These are phyloP conservation scores for Psilanteris sp. DNA, from an alignment of 1,140 invertebrate species.

Conservation along the genomic window DNA sequence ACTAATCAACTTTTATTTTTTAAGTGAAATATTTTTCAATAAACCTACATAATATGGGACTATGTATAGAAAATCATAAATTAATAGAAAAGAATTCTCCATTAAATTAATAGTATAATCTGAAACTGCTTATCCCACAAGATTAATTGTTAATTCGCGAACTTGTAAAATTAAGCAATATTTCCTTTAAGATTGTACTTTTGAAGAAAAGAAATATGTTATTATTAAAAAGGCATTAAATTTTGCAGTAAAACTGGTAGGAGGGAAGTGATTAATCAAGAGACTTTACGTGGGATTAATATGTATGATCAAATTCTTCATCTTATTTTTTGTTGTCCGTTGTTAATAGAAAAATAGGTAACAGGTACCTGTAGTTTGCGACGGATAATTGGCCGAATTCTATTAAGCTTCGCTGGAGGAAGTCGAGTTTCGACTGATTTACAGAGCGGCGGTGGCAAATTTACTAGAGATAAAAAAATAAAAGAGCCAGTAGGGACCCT, in stretches of 20 bases:
- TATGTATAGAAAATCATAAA: too few species aligned
- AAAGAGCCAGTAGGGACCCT: constrained; percentile 50
- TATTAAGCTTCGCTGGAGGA: constrained; percentile 66
- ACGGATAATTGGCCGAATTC: constrained; percentile 73
- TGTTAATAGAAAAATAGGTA: constrained; percentile 72
- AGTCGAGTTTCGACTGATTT: constrained; percentile 61
- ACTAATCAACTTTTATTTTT: too few species aligned
- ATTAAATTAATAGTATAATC: too few species aligned
- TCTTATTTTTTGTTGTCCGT: constrained; percentile 25
- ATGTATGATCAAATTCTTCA: constrained; percentile 27
- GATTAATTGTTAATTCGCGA: too few species aligned
- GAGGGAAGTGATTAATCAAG: constrained; percentile 9
- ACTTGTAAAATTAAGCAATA: too few species aligned
- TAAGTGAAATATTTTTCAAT: too few species aligned
- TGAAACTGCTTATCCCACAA: too few species aligned
- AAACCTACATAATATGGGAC: too few species aligned
- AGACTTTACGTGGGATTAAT: constrained; percentile 26
- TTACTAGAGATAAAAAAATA: constrained; percentile 59
- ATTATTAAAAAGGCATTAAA: too few species aligned
- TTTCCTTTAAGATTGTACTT: too few species aligned
- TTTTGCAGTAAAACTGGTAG: neutral
- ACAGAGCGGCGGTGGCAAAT: constrained; percentile 62
- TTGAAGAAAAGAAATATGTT: too few species aligned
- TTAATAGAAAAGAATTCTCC: too few species aligned
- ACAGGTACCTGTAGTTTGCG: constrained; percentile 57